Conservation (phyloP, 2,888 invertebrate species). For the Brachyptera putata region DNA sequence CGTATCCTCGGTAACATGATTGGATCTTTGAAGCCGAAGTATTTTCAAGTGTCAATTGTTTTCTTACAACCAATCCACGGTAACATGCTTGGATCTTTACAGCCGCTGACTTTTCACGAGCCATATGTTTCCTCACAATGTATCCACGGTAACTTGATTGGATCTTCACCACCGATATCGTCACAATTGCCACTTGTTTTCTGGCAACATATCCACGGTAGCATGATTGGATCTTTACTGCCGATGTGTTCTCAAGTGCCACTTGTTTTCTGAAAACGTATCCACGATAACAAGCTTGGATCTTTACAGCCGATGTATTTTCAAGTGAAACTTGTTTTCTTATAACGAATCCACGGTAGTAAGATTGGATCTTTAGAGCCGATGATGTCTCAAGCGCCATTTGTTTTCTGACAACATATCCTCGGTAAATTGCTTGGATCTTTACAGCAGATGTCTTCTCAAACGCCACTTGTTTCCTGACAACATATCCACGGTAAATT, state of each 20-base stretch:
- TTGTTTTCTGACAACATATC: too few species aligned
- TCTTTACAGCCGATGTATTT: too few species aligned
- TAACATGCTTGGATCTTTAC: neutral
- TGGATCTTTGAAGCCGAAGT: neutral
- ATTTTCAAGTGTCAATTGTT: too few species aligned
- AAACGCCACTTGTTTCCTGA: conserved; percentile 18
- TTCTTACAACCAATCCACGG: too few species aligned
- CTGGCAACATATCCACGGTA: too few species aligned
- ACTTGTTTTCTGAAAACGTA: conserved; percentile 27
- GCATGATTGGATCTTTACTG: conserved; percentile 27
- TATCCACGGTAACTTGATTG: neutral
- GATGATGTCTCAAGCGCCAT: too few species aligned
- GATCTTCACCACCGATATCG: neutral
- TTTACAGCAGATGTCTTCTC: conserved; percentile 30
- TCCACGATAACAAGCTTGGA: neutral
- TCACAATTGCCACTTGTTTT: neutral
- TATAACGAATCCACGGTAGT: too few species aligned
- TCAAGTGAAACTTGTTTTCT: too few species aligned
- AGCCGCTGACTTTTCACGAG: too few species aligned
- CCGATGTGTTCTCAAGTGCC: conserved; percentile 30
- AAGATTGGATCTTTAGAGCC: too few species aligned
- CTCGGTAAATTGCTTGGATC: too few species aligned
- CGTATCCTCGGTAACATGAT: neutral
- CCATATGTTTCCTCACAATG: neutral
- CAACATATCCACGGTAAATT: neutral